Evolutionary conservation across 1,140 invertebrate species (phyloP).

Genomic region (Ceratina japonica): DNA sequence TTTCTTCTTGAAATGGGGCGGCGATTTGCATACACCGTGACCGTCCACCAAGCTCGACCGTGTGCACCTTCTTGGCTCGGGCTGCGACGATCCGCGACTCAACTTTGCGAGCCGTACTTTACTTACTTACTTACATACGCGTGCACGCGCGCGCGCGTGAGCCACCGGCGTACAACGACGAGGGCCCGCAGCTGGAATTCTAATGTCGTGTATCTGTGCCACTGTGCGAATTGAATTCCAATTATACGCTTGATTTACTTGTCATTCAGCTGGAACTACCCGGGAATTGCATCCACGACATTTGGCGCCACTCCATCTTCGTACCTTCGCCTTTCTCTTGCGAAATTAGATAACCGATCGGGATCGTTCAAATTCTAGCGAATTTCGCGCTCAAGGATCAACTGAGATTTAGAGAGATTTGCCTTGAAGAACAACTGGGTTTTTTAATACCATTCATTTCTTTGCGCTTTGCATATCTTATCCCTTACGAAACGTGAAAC

Average conservation of each 20-base stretch:
- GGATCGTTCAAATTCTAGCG: neutral
- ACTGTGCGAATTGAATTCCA: constrained; percentile 70
- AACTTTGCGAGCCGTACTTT: neutral
- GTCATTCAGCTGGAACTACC: constrained; percentile 54
- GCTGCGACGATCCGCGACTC: neutral
- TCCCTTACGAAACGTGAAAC: no score
- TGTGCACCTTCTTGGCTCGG: no score
- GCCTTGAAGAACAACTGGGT: no score
- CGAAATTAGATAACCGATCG: neutral
- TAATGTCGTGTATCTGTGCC: constrained; percentile 70
- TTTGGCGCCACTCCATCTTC: constrained; percentile 65
- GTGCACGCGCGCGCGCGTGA: constrained; percentile 10
- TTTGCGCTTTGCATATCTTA: no score
- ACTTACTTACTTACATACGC: neutral
- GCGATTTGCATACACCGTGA: constrained; percentile 3
- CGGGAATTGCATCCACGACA: constrained; percentile 52
- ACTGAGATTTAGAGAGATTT: neutral
- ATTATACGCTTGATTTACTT: constrained; percentile 66
- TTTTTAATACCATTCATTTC: no score
- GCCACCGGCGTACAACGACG: constrained; percentile 38
- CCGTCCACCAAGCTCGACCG: neutral
- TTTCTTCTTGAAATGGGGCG: constrained; percentile 33
- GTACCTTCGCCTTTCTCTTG: neutral
- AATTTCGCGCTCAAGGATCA: no score
- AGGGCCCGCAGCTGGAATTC: constrained; percentile 56